Percentiles rank a stretch among this genome's conserved stretches.
Conservation (phyloP, 2,888 invertebrate species). For the Monochamus alternatus region DNA sequence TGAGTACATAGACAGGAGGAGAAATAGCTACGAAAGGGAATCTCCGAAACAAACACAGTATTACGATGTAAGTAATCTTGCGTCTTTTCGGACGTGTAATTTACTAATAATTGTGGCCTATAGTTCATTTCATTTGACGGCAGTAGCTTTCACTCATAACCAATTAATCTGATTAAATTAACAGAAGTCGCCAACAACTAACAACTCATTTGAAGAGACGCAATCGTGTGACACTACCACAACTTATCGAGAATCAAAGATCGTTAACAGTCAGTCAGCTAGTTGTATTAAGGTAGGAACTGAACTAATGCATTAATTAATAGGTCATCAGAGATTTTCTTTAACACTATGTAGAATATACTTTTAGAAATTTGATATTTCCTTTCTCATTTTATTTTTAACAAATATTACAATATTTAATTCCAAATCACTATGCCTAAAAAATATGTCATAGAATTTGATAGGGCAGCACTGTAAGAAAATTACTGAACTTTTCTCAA, state of each 20-base stretch:
- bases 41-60: conserved; percentile 67
- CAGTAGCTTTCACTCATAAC: too few relatives aligned
- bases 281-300: conserved; percentile 80
- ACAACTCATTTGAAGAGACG: conserved; percentile 72
- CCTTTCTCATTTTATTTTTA: too few relatives aligned
- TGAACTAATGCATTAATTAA: background rate
- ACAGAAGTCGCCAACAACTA: conserved; percentile 67
- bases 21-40: conserved; percentile 67
- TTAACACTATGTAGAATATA: too few relatives aligned
- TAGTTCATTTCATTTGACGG: too few relatives aligned
- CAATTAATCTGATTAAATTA: conserved; percentile 46
- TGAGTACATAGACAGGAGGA: conserved; percentile 62
- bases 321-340: background rate
- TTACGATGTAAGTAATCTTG: conserved; percentile 64
- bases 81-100: too few relatives aligned
- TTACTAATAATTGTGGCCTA: too few relatives aligned
- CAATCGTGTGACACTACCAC: conserved; percentile 69
- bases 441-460: too few relatives aligned
- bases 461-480: too few relatives aligned
- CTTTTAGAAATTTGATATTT: too few relatives aligned
- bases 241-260: conserved; percentile 72
- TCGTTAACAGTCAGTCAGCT: conserved; percentile 81
- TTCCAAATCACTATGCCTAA: too few relatives aligned
- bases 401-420: background rate
- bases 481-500: too few relatives aligned